Conservation (phyloP, 2,797 vertebrate genomes). For the Eremophila alpestris region DNA sequence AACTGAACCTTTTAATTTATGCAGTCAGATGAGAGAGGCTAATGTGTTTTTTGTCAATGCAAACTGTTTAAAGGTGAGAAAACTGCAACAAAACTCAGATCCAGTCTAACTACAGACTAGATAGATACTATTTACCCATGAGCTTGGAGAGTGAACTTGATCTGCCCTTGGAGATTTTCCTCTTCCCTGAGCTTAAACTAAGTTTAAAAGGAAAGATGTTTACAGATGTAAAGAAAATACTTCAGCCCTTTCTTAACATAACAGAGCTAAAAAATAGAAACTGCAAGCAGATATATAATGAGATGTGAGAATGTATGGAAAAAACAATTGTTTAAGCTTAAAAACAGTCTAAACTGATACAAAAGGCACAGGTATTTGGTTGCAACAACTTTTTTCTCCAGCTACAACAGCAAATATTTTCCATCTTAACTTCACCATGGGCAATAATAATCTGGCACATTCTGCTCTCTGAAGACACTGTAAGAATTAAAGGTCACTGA, state of each 20-base stretch:
- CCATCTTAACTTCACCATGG: not conserved
- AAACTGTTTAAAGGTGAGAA: not conserved
- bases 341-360: not conserved
- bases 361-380: not conserved
- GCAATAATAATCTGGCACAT: not conserved
- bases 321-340: not conserved
- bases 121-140: not conserved
- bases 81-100: not conserved
- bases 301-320: not conserved
- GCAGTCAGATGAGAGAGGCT: not conserved
- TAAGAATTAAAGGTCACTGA: not conserved
- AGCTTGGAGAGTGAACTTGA: not conserved
- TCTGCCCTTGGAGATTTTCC: not conserved
- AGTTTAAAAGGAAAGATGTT: not conserved
- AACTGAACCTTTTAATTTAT: not conserved
- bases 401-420: not conserved
- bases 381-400: not conserved
- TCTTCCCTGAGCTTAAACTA: not conserved
- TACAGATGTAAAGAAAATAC: not conserved
- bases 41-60: not conserved
- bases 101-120: not conserved
- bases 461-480: not conserved
- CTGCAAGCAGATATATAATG: not conserved
- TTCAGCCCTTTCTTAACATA: not conserved
- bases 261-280: not conserved